Percentiles rank a stretch among this genome's conserved stretches.
Conservation (phyloP, 2,797 vertebrate genomes). For the Molothrus ater region DNA sequence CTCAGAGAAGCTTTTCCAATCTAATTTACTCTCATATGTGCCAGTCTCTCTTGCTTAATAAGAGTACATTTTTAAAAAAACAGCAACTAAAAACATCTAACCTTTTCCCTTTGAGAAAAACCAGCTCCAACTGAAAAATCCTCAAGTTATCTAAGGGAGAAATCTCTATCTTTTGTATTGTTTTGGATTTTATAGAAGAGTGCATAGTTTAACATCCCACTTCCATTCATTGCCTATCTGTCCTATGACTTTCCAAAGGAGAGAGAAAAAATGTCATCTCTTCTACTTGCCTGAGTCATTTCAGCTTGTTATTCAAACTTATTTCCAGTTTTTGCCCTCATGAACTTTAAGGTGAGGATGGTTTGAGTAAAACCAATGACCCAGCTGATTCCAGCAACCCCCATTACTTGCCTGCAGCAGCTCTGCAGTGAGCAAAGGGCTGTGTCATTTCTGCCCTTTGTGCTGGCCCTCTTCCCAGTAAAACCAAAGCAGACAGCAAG, state of each 20-base stretch:
- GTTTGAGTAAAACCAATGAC: not conserved
- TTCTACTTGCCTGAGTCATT: not conserved
- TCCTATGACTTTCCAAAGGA: not conserved
- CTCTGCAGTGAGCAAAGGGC: not conserved
- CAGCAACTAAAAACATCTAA: not conserved
- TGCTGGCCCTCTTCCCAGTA: not conserved
- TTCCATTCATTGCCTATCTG: not conserved
- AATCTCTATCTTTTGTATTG: not conserved
- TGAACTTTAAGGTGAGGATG: not conserved
- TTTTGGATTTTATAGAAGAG: not conserved
- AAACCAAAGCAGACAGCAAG: not conserved
- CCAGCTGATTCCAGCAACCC: not conserved
- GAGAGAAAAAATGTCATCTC: not conserved
- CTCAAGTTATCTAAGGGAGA: not conserved
- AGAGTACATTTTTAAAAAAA: not conserved
- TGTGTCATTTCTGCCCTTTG: not conserved
- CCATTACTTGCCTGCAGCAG: not conserved
- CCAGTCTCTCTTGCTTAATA: not conserved
- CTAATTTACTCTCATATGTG: not conserved
- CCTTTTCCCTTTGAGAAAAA: not conserved
- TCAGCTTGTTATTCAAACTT: not conserved
- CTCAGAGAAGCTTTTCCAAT: not conserved
- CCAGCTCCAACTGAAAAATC: not conserved
- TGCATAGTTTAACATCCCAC: not conserved
- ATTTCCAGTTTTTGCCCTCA: not conserved